Percentiles rank a stretch among this genome's conserved stretches.
phyloP scores from a whole-genome alignment of 2,113 vertebrate genomes.

The Oreotrochilus melanogaster region DNA sequence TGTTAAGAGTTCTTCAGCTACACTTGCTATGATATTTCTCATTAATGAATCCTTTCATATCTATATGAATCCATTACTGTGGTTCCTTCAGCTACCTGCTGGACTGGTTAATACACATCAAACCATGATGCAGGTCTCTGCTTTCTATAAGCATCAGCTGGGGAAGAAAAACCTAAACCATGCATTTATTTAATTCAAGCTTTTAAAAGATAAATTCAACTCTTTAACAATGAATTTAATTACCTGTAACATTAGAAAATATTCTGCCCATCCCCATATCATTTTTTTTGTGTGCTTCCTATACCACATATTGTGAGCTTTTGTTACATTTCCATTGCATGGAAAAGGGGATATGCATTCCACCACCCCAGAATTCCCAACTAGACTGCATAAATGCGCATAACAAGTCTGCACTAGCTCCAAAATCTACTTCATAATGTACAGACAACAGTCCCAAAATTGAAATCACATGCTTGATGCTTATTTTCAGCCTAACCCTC shows the following conservation, averaged over 20 bases:
- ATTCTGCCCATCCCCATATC: not conserved
- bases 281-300: not conserved
- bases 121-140: not conserved
- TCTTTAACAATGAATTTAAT: not conserved
- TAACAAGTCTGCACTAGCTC: too few species aligned
- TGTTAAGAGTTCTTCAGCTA: not conserved
- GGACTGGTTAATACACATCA: not conserved
- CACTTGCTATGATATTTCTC: not conserved
- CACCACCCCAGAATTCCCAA: not conserved
- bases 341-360: not conserved
- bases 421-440: not conserved
- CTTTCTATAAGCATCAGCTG: not conserved
- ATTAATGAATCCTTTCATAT: accelerated
- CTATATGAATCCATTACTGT: not conserved
- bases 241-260: not conserved
- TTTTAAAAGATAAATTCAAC: not conserved
- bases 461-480: accelerated
- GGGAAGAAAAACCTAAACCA: accelerated
- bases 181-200: not conserved
- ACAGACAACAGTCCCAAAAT: not conserved
- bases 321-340: not conserved
- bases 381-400: not conserved
- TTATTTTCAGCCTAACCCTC: not conserved
- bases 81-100: not conserved
- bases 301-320: not conserved